phyloP scores from a whole-genome alignment of 2,797 vertebrate genomes.

The Labeo calbasu region DNA sequence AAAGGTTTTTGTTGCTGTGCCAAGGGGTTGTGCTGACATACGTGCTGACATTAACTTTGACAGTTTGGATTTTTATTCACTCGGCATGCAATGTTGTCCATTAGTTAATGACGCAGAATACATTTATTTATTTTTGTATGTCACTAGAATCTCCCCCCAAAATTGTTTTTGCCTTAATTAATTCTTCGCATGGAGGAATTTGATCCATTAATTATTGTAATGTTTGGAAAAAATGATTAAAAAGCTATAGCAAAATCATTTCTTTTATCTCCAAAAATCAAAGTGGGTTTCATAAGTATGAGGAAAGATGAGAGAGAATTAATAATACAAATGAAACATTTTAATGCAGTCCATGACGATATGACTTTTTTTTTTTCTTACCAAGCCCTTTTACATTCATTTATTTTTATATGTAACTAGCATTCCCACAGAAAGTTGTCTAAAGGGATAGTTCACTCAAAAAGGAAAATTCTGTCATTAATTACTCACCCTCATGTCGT shows the following conservation, averaged over 20 bases:
- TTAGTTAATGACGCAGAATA: slow-evolving; percentile 49
- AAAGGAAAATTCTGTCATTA: too few relatives aligned
- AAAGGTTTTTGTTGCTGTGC: slow-evolving; percentile 55
- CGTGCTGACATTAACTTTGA: not conserved
- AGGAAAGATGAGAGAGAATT: not conserved
- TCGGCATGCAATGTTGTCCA: slow-evolving; percentile 52
- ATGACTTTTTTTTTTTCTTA: not conserved
- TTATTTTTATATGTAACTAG: not conserved
- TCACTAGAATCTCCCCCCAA: slow-evolving; percentile 39
- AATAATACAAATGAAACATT: slow-evolving; percentile 11
- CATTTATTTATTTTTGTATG: slow-evolving; percentile 58
- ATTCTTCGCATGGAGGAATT: slow-evolving; percentile 52
- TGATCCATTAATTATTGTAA: slow-evolving; percentile 50
- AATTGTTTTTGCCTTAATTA: slow-evolving; percentile 51
- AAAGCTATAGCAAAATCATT: slow-evolving; percentile 7
- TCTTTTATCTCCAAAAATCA: slow-evolving; percentile 6
- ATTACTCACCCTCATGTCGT: too few relatives aligned
- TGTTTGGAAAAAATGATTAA: slow-evolving; percentile 42
- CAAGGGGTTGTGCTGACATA: slow-evolving; percentile 34
- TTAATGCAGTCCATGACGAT: not conserved
- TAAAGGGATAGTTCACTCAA: too few relatives aligned
- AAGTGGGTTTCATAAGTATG: not conserved
- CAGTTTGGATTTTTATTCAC: slow-evolving; percentile 42
- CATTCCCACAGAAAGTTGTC: not conserved
- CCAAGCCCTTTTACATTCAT: not conserved